Conservation (phyloP, 2,888 invertebrate genomes). For the Tachina grossa region DNA sequence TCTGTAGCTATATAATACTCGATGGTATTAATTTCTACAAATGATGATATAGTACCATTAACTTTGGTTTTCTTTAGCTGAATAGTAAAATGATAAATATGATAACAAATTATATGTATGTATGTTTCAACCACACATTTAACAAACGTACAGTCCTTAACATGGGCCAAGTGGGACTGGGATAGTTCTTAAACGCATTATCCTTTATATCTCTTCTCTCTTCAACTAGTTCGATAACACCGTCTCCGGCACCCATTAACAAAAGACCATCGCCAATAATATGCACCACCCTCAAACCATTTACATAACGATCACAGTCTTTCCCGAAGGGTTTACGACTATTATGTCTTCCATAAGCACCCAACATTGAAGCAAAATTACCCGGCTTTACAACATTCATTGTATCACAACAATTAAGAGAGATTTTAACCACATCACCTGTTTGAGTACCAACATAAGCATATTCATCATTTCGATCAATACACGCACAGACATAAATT, state of each 20-base stretch:
- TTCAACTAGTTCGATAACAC: slow-evolving; percentile 89
- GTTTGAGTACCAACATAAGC: slow-evolving; percentile 95
- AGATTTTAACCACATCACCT: slow-evolving; percentile 84
- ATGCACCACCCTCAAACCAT: slow-evolving; percentile 86
- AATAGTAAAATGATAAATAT: slow-evolving; percentile 70
- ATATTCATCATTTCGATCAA: slow-evolving; percentile 88
- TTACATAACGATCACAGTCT: slow-evolving; percentile 81
- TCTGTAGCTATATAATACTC: slow-evolving; percentile 90
- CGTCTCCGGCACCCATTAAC: slow-evolving; percentile 93
- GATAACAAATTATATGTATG: background rate
- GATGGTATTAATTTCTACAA: slow-evolving; percentile 85
- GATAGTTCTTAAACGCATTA: slow-evolving; percentile 79
- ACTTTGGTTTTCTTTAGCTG: slow-evolving; percentile 85
- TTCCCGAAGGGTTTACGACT: slow-evolving; percentile 80
- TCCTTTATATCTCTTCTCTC: slow-evolving; percentile 83
- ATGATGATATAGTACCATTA: slow-evolving; percentile 88
- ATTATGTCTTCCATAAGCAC: slow-evolving; percentile 83
- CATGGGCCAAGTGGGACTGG: slow-evolving; percentile 84
- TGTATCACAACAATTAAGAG: slow-evolving; percentile 82
- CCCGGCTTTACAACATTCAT: slow-evolving; percentile 75
- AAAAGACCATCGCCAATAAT: slow-evolving; percentile 86
- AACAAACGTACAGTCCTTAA: slow-evolving; percentile 83
- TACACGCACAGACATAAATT: slow-evolving; percentile 88
- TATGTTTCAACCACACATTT: background rate
- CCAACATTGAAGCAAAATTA: slow-evolving; percentile 83